Evolutionary conservation across 2,888 invertebrate genomes (phyloP).

Genomic region (Aelia acuminata): DNA sequence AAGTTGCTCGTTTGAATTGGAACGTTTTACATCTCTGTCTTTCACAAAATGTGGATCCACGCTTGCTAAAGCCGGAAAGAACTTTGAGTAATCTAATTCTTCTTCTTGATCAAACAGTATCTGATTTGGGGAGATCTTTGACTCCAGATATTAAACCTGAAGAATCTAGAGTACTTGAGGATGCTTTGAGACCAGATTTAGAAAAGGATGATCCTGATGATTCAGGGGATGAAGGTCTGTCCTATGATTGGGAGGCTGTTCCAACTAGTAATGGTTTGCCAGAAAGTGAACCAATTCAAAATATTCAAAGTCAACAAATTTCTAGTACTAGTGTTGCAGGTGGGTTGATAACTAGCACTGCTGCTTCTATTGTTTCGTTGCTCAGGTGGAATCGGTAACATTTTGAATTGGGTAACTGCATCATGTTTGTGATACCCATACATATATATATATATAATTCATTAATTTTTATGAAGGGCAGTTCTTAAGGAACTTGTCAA

Average conservation of each 20-base stretch:
- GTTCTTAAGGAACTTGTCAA: background rate
- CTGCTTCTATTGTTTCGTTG: constrained; percentile 82
- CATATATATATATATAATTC: background rate
- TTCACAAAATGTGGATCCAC: constrained; percentile 80
- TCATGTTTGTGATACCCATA: constrained; percentile 33
- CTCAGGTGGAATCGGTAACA: constrained; percentile 57
- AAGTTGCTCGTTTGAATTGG: constrained; percentile 84
- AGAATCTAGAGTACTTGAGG: constrained; percentile 76
- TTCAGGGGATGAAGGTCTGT: constrained; percentile 76
- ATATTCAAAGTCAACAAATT: constrained; percentile 60
- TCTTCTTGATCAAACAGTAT: constrained; percentile 74
- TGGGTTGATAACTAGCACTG: constrained; percentile 85
- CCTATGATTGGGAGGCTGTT: constrained; percentile 84
- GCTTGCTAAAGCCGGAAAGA: constrained; percentile 76
- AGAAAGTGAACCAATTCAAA: constrained; percentile 66
- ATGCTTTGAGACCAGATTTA: constrained; percentile 72
- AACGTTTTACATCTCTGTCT: constrained; percentile 85
- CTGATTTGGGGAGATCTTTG: constrained; percentile 81
- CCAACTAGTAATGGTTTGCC: constrained; percentile 63
- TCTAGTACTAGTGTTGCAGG: constrained; percentile 75
- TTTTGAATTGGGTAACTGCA: background rate
- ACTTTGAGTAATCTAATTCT: constrained; percentile 82
- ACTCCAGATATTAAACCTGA: constrained; percentile 75
- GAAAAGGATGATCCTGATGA: constrained; percentile 79
- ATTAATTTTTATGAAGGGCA: background rate